Conservation (phyloP, 2,888 invertebrate genomes). For the Pyrrhosoma nymphula region DNA sequence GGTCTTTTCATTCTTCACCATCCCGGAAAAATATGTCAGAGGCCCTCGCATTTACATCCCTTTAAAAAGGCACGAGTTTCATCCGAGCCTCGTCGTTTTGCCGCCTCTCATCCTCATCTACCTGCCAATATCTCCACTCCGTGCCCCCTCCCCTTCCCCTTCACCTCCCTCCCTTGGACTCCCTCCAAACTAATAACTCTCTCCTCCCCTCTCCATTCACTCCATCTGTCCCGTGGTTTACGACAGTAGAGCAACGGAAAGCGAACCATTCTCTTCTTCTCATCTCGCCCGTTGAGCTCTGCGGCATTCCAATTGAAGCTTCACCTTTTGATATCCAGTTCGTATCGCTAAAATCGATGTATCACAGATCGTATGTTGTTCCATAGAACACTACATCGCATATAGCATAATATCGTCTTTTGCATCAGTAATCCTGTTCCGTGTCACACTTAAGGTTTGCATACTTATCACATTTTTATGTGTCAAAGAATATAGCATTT, state of each 20-base stretch:
- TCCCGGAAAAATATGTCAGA: neutral
- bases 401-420: too few relatives aligned
- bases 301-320: too few relatives aligned
- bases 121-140: neutral
- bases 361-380: too few relatives aligned
- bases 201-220: neutral
- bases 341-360: too few relatives aligned
- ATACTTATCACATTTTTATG: too few relatives aligned
- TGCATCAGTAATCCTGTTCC: too few relatives aligned
- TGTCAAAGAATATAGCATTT: too few relatives aligned
- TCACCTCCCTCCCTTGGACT: neutral
- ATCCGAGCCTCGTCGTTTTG: neutral
- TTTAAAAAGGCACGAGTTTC: neutral
- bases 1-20: neutral
- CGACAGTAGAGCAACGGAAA: neutral
- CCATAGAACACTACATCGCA: too few relatives aligned
- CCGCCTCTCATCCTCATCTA: neutral
- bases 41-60: constrained; percentile 14
- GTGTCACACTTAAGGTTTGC: too few relatives aligned
- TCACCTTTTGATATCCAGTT: too few relatives aligned
- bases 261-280: neutral
- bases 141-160: neutral
- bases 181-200: constrained; percentile 11
- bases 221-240: constrained; percentile 28
- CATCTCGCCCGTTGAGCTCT: neutral